Base-by-base conservation (phyloP, 2,797 vertebrate species). In the Platyrinchus mystaceus region DNA sequence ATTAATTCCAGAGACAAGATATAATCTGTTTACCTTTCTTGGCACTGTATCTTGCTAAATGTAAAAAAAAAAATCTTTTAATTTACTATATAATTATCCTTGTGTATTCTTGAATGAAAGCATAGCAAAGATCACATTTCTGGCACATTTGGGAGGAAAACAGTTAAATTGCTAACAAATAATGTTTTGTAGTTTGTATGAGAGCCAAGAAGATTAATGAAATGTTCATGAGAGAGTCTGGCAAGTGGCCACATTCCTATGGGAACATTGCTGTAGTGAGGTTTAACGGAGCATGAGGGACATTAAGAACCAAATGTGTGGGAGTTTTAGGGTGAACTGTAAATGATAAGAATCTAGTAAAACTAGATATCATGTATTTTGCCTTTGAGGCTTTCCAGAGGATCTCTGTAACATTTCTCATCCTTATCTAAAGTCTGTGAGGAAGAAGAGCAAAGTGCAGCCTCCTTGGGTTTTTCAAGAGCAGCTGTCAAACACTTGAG, bases 181-280 rank as follows among this genome's bases (percentile, higher is more conserved):
- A 97, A 97, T 97, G 97, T 97, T 97, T 97, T 96, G 95, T 96
- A 95, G 95, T 94, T 97, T 97, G 97, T 96, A 96, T 96, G 96
- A 94, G 92, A 96, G 97, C 97, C 98, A 97, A 97, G 96, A 96
- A 97, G 96, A 97, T 98, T 98, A 98, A 98, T 98, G 97, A 98
- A 98, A 98, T 97, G 98, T 97, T 98, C 97, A 97, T 97, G 96
- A 98, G 97, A 97, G 97, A 94, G 56, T 76, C 96, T 98, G 98
- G 98, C 97, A 97, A 97, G 53, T 87, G 24, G 97, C 97, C 98
- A 98, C 97, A 98, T 98, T 98, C 98, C 97, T 98, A 98, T 98
- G 98, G 98, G 97, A 98, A 98, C 96, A 91, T 95, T 95, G 95
- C 95, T 91, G 93, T 83, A 96, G 95, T 82, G 94, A 96, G 91